Percentiles rank a stretch among this genome's conserved stretches.
These are phyloP conservation scores for Rhabdomys pumilio DNA, from an alignment of 2,797 vertebrate genomes.

Conservation along the genomic window DNA sequence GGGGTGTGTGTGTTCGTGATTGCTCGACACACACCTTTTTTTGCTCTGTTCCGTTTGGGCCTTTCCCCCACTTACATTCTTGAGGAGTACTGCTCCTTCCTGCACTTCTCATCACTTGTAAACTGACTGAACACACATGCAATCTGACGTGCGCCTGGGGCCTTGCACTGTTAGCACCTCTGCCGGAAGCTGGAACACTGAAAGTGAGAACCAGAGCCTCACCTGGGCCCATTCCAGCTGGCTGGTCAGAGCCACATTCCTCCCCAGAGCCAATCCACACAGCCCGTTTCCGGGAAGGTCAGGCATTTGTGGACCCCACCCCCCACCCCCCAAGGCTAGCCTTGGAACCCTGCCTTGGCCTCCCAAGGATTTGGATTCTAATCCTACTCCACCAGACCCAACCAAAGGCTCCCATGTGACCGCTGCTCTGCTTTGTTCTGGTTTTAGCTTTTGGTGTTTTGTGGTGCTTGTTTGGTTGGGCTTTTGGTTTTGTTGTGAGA, in stretches of 20 bases:
- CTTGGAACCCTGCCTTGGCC: neutral
- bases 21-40: neutral
- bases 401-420: neutral
- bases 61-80: conserved; percentile 13
- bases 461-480: neutral
- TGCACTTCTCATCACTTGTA: conserved; percentile 31
- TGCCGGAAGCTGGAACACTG: conserved; percentile 15
- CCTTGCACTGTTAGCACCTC: conserved; percentile 35
- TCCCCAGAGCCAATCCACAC: neutral
- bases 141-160: neutral
- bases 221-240: neutral
- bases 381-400: neutral
- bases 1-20: rapidly evolving
- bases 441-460: neutral
- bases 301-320: too few species aligned
- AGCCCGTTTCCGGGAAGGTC: conserved; percentile 18
- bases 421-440: neutral
- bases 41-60: conserved; percentile 31
- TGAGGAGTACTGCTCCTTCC: conserved; percentile 65
- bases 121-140: conserved; percentile 21
- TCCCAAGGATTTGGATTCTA: neutral
- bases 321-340: neutral
- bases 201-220: neutral
- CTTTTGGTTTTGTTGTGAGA: neutral
- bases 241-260: neutral